Conservation (phyloP, 2,113 vertebrate species). For the Marcusenius ussheri region DNA sequence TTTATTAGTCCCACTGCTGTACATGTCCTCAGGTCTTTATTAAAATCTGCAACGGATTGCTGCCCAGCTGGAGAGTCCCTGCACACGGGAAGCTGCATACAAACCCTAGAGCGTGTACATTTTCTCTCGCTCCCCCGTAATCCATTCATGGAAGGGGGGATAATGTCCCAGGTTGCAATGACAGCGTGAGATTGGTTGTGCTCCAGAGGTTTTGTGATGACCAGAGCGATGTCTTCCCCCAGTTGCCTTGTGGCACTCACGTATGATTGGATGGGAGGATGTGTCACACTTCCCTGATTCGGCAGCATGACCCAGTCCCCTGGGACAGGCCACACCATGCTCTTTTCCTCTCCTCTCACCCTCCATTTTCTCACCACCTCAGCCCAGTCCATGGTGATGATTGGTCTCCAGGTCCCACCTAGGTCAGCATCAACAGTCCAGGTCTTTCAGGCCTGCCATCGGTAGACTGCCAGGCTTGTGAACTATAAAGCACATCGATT, state of each 20-base stretch:
- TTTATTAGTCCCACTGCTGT: not conserved
- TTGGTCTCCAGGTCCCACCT: not conserved
- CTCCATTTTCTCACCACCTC: not conserved
- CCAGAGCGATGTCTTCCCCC: not conserved
- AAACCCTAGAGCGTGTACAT: not conserved
- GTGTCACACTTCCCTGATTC: not conserved
- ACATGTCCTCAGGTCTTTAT: not conserved
- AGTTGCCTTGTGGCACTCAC: not conserved
- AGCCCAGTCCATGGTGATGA: not conserved
- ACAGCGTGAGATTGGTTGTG: not conserved
- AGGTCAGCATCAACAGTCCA: not conserved
- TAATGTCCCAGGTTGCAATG: not conserved
- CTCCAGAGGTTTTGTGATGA: not conserved
- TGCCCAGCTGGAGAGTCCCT: not conserved
- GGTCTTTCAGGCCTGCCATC: not conserved
- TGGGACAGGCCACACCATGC: not conserved
- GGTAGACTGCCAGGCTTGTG: not conserved
- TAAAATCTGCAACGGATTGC: not conserved
- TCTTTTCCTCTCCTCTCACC: not conserved
- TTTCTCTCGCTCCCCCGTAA: not conserved
- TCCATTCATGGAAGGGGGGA: not conserved
- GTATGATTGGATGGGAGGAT: constrained; percentile 3
- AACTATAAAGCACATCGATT: not conserved
- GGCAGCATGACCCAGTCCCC: not conserved
- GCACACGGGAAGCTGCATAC: not conserved